Conservation (phyloP, 30 jellyfish, hydroid and myxozoan genomes). For the Turritopsis rubra region DNA sequence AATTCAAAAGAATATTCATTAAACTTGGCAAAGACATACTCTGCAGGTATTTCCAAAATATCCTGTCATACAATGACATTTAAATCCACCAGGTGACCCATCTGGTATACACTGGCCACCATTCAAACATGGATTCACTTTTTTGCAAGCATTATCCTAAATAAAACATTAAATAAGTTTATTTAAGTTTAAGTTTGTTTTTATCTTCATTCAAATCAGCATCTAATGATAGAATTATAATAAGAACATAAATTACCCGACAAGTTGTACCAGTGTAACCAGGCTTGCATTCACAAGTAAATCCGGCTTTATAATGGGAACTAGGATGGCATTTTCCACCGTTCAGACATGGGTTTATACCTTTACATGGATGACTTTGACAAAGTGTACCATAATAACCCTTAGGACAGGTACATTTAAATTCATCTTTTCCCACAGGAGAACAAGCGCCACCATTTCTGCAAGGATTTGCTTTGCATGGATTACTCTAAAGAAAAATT, state of each 20-base stretch:
- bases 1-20: neutral
- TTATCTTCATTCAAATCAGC: neutral
- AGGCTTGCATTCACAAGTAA: neutral
- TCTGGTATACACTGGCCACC: slow-evolving; percentile 10
- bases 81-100: slow-evolving; percentile 20
- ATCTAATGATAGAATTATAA: neutral
- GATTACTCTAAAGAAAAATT: neutral
- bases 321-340: slow-evolving; percentile 16
- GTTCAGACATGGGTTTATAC: slow-evolving; percentile 3
- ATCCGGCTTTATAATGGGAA: neutral
- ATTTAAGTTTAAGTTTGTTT: neutral
- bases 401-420: slow-evolving; percentile 49
- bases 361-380: slow-evolving; percentile 9
- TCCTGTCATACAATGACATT: slow-evolving; percentile 18
- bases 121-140: neutral
- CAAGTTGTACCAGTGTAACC: slow-evolving; percentile 34
- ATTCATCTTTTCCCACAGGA: slow-evolving; percentile 45
- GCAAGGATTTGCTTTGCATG: slow-evolving; percentile 10
- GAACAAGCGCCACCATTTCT: slow-evolving; percentile 13
- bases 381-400: slow-evolving; percentile 54
- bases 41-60: slow-evolving; percentile 12
- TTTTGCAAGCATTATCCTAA: slow-evolving; percentile 9
- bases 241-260: neutral
- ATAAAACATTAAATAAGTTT: neutral
- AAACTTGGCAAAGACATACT: neutral